Base-by-base conservation (phyloP, 2,888 invertebrate species). In the Agrotis exclamationis region DNA sequence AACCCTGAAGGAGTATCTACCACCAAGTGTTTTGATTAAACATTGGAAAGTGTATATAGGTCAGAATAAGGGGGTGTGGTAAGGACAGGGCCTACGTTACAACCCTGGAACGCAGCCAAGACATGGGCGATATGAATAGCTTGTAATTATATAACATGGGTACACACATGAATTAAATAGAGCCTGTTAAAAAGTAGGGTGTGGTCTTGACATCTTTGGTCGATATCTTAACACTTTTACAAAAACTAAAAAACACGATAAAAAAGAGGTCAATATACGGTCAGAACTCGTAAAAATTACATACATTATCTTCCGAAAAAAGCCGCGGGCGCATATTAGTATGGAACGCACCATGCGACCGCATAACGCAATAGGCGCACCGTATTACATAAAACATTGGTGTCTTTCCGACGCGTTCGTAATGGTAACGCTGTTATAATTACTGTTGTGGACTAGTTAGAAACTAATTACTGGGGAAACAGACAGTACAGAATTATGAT, bases 311-410 rank as follows among this genome's bases (percentile, higher is more conserved):
- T 33, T 16, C 59, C 58, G 51, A 70, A 73, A 70, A 69, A 71
- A 70, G 65, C 68, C 53, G 45, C 63, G 28, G 50, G 47, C 66
- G 56, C 47, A 28, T 68, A 65, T 79, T 82, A 82, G 79, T 82
- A 79, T 82, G 79, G 45, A 58, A 67, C 76, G 70, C 73, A 80
- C 65, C 69, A 70, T 81, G 81, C 80, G 86, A 83, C 85, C 87
- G 85, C 86, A 85, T 86, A 87, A 85, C 85, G 85, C 79, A 79
- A 79, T 65, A 53, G 63, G 71, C 63, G 57, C 83, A 69, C 76
- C 69, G 63, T 63, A 77, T 90, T 90, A 87, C 87, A 87, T 89
- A 89, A 88, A 86, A 77, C 59, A 76, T 85, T 82, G 76, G 84
- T 81, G 78, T 83, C 84, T 76, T 71, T 75, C 80, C 74, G 74